Evolutionary conservation across 2,797 vertebrate species (phyloP).

Genomic region (Tolypeutes matacus): DNA sequence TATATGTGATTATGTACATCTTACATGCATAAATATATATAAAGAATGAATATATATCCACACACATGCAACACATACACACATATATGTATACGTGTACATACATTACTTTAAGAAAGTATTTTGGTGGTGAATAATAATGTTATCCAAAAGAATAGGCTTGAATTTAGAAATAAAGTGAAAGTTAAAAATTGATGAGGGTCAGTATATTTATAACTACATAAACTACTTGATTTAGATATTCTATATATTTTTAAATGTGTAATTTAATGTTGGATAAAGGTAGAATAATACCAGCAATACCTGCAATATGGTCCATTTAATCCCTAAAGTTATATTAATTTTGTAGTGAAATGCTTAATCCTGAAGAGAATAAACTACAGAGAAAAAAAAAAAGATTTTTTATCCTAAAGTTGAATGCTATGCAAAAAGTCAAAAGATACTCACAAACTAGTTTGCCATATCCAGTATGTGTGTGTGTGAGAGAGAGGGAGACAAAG

Average conservation of each 20-base stretch:
- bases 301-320: background rate
- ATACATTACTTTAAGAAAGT: background rate
- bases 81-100: background rate
- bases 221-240: background rate
- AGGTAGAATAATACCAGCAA: background rate
- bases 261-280: background rate
- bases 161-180: slow-evolving; percentile 41
- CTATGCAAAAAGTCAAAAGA: background rate
- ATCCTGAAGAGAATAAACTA: background rate
- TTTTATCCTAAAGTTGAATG: background rate
- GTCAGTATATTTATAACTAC: background rate
- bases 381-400: too few relatives aligned
- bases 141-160: background rate
- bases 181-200: background rate
- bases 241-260: background rate
- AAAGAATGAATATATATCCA: background rate
- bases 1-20: background rate
- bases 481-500: background rate
- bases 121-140: background rate
- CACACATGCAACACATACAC: too few relatives aligned
- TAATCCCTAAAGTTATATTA: background rate
- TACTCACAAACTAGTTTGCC: background rate
- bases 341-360: background rate
- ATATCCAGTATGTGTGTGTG: background rate
- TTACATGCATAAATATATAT: background rate